Evolutionary conservation across 2,797 vertebrate genomes (phyloP), one percentile per base, ranked within the genome.

Genomic region (Trematomus bernacchii): DNA sequence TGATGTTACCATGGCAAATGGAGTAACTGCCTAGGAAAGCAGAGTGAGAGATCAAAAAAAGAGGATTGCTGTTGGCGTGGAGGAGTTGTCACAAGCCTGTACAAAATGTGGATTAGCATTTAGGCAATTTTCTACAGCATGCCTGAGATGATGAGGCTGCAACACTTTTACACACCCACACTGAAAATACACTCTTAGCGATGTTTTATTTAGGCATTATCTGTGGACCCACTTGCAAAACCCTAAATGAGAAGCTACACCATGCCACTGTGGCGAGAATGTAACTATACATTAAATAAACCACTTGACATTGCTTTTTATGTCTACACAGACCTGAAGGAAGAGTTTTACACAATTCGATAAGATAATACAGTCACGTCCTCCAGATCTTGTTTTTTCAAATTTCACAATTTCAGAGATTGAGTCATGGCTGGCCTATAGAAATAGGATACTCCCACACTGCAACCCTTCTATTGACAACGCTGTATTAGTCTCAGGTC

Each of bases 31-130:
- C 47, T 6, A 6, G n/a, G 23, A 44, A 52, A 74, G 71, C 60
- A 69, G 30, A 50, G 16, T 8, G 30, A 15, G 18, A 62, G 42
- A 51, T 9, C 46, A 10, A 44, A 66, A 69, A 48, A 63, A 40
- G 51, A 66, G 14, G 63, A 46, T 37, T 76, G 54, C 50, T 53
- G 74, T 14, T n/a, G 19, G 13, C 0, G 37, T 27, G 54, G 30
- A 61, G 19, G 59, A 66, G 62, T 37, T 66, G 73, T 80, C 68
- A 50, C 58, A 33, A 48, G 65, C 52, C 65, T 23, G 30, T 60
- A 59, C 61, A 81, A 85, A 71, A 76, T 43, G 48, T 82, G 78
- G 80, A 83, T 79, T 85, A 83, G 72, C 85, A 84, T 83, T 87
- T 54, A 70, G 72, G 50, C 78, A 85, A 87, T 87, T 88, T 85